Conservation (phyloP, 2,797 vertebrate genomes). For the Sphenodon punctatus region DNA sequence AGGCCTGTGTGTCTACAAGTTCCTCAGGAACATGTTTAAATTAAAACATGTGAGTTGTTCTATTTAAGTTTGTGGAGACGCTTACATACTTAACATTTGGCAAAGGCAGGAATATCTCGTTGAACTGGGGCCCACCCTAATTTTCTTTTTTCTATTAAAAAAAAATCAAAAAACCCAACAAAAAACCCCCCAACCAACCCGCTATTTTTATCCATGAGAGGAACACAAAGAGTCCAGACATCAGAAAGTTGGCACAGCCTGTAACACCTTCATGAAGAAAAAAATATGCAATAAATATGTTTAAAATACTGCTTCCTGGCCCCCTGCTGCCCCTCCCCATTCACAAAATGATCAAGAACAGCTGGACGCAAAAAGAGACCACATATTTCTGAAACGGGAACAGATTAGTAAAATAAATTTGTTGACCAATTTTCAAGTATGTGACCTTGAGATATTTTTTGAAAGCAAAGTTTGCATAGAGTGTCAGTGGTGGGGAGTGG, state of each 20-base stretch:
- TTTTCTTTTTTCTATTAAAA: background rate
- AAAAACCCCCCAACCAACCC: too few relatives aligned
- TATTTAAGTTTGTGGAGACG: too few relatives aligned
- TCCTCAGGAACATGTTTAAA: too few relatives aligned
- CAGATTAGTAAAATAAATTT: slow-evolving; percentile 70
- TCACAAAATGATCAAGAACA: slow-evolving; percentile 64
- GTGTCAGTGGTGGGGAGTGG: background rate
- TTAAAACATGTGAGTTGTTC: too few relatives aligned
- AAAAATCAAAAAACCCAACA: background rate
- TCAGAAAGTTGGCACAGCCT: slow-evolving; percentile 37
- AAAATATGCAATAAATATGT: slow-evolving; percentile 17
- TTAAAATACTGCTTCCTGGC: too few relatives aligned
- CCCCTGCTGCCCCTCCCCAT: too few relatives aligned
- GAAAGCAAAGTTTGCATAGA: slow-evolving; percentile 30
- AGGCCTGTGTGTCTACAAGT: too few relatives aligned
- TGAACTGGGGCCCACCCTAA: too few relatives aligned
- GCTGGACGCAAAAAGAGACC: slow-evolving; percentile 64
- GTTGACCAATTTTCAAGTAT: slow-evolving; percentile 61
- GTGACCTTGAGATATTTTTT: slow-evolving; percentile 54
- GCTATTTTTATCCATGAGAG: slow-evolving; percentile 8
- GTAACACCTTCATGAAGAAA: background rate
- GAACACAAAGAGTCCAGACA: slow-evolving; percentile 1
- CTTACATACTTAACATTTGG: too few relatives aligned
- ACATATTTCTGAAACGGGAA: slow-evolving; percentile 68
- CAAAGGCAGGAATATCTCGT: too few relatives aligned